Base-by-base conservation (phyloP, 2,888 invertebrate genomes). In the Eurytoma adleriae region DNA sequence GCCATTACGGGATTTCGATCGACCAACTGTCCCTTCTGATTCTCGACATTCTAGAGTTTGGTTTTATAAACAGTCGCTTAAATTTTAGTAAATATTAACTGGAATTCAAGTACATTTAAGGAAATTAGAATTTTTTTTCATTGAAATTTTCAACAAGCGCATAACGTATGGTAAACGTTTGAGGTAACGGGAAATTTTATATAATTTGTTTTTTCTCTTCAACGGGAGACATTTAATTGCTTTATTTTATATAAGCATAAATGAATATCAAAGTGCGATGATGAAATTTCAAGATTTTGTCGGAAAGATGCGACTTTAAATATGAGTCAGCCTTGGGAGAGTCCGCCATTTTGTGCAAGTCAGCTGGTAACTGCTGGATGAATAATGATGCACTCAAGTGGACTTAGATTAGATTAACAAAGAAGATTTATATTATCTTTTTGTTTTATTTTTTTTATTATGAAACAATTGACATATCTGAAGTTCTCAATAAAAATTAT, bases 321-420 rank as follows among this genome's bases (percentile, higher is more conserved):
- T 40, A 18, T 79, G 68, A 73, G 56, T 73, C 71, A 69, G 16
- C 59, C 54, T 2, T n/a, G 50, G 50, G 14, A 16, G 30, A 40
- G 67, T 79, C 79, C 73, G 20, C 79, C 79, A 79, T 79, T 69
- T 79, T 79, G 73, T 69, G 12, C 14, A 50, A 64, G 50, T 57
- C 79, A 79, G 78, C 72, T 73, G 73, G 12, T 30, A 3, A 71
- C 1, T 50, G 74, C 73, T 62, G 67, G 73, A 40, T 1, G 40
- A 10, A 40, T 40, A 7, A 40, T 7, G 40, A 40, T 7, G 40
- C 40, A 40, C 40, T 40, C 40, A 40, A 40, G 40, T 40, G 40
- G 40, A 40, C 40, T 40, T 10, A 10, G 40, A 40, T 30, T 30
- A 30, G 30, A 30, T 30, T 30, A 30, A 30, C 4, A 30, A 30